Percentiles rank a stretch among this genome's conserved stretches.
These are phyloP conservation scores for Hycleus phaleratus DNA, from an alignment of 1,140 invertebrate species.

Conservation along the genomic window DNA sequence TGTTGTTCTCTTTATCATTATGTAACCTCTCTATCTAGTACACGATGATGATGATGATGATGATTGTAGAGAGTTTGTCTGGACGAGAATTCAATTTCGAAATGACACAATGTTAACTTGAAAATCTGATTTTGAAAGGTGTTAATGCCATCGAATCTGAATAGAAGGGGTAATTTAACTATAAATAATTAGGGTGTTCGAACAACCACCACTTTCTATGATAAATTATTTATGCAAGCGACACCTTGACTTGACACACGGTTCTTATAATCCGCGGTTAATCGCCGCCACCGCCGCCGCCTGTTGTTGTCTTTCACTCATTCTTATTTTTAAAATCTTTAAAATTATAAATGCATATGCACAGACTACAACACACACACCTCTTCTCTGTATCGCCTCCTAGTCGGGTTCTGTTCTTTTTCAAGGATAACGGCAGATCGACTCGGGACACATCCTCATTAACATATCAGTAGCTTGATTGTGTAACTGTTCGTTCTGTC, in stretches of 20 bases:
- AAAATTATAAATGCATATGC: too few species aligned
- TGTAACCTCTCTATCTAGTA: too few species aligned
- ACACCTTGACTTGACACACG: slow-evolving; percentile 30
- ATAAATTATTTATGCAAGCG: slow-evolving; percentile 31
- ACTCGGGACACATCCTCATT: slow-evolving; percentile 24
- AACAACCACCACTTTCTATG: slow-evolving; percentile 19
- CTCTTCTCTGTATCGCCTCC: not conserved
- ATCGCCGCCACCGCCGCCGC: slow-evolving; percentile 13
- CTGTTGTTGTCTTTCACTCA: not conserved
- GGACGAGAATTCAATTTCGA: too few species aligned
- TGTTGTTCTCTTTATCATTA: slow-evolving; percentile 1
- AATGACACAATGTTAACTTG: too few species aligned
- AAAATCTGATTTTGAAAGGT: too few species aligned
- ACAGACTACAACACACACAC: not conserved
- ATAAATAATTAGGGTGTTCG: slow-evolving; percentile 26
- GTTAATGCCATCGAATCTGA: too few species aligned
- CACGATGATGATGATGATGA: too few species aligned
- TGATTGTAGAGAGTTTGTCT: too few species aligned
- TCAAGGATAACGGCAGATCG: slow-evolving; percentile 26
- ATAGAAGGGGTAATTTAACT: not conserved
- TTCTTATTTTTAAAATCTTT: not conserved
- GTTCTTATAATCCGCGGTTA: slow-evolving; percentile 24
- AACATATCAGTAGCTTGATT: slow-evolving; percentile 19
- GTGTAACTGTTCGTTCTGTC: slow-evolving; percentile 7
- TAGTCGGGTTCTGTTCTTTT: not conserved